Percentiles rank a stretch among this genome's conserved stretches.
Evolutionary conservation across 2,113 vertebrate genomes (phyloP).

Genomic region (Dasyprocta punctata): DNA sequence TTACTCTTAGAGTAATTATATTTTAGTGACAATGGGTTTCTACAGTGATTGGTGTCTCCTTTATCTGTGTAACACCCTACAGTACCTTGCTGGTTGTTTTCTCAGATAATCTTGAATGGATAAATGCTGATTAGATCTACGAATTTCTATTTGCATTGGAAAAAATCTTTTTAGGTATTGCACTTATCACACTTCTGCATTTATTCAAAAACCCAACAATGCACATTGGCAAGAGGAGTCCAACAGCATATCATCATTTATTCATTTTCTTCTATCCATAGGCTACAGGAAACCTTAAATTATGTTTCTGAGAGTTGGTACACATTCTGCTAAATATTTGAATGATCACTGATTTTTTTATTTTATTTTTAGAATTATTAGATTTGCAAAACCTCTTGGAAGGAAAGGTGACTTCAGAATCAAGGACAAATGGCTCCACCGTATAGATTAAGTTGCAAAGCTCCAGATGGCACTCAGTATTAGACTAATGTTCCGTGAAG

Average conservation of each 20-base stretch:
- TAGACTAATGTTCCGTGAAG: not conserved
- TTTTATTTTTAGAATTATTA: not conserved
- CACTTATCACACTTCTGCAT: not conserved
- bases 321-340: not conserved
- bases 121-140: not conserved
- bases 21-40: not conserved
- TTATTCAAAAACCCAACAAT: not conserved
- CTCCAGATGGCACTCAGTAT: not conserved
- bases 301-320: not conserved
- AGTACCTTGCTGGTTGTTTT: not conserved
- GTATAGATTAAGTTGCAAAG: not conserved
- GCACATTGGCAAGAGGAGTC: not conserved
- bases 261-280: not conserved
- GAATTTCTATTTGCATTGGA: conserved; percentile 16
- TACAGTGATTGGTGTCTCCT: not conserved
- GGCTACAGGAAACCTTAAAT: not conserved
- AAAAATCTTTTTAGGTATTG: not conserved
- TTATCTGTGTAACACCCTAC: not conserved
- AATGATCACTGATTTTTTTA: not conserved
- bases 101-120: not conserved
- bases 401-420: not conserved
- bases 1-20: not conserved
- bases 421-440: not conserved
- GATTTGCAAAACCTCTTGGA: not conserved
- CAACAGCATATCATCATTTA: not conserved